Evolutionary conservation across 2,797 vertebrate species (phyloP).

Genomic region (Anniella stebbinsi): DNA sequence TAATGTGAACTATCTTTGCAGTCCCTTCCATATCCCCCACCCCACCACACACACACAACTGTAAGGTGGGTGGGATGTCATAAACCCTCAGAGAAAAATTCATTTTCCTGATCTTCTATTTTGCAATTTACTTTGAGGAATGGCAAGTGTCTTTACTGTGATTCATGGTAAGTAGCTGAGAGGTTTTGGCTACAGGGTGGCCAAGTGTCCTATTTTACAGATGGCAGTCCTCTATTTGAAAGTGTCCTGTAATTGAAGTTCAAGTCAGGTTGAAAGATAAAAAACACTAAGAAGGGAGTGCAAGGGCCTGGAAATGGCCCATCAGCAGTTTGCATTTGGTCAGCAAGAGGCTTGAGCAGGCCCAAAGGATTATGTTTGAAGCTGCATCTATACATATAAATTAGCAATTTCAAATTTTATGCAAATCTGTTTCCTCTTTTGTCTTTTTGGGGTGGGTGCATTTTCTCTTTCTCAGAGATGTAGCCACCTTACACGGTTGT

Average conservation of each 20-base stretch:
- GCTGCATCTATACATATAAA: no score
- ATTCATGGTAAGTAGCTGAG: background rate
- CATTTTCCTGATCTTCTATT: slow-evolving; percentile 67
- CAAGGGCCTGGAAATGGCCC: no score
- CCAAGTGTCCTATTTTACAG: background rate
- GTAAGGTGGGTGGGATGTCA: slow-evolving; percentile 46
- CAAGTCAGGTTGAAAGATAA: background rate
- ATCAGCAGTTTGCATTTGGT: no score
- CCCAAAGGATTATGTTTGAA: no score
- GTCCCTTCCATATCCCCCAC: slow-evolving; percentile 14
- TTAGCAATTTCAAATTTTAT: no score
- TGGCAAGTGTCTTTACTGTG: slow-evolving; percentile 81
- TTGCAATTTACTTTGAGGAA: slow-evolving; percentile 87
- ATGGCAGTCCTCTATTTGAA: background rate
- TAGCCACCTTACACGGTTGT: background rate
- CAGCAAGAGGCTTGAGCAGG: no score
- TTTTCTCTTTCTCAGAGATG: no score
- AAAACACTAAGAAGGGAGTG: no score
- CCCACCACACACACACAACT: slow-evolving; percentile 18
- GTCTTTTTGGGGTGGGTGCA: no score
- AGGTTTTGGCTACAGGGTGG: background rate
- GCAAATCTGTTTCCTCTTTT: background rate
- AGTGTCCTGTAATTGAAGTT: background rate
- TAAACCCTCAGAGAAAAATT: slow-evolving; percentile 63
- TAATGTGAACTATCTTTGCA: slow-evolving; percentile 48